Evolutionary conservation across 2,113 vertebrate species (phyloP), one percentile per base, ranked within the genome.

Genomic region (Leuciscus idus): DNA sequence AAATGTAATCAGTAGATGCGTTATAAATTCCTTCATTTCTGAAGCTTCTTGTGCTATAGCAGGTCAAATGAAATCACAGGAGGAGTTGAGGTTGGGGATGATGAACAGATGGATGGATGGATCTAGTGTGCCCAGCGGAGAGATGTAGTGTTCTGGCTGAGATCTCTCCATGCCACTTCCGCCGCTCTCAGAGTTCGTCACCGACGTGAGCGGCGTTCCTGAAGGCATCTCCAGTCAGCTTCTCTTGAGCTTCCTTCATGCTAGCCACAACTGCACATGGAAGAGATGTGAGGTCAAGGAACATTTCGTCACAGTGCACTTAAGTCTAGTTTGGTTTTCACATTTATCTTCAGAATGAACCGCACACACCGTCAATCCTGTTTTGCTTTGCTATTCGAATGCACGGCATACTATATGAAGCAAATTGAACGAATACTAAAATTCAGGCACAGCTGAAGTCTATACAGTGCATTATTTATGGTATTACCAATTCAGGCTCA

Each of bases 221-320:
- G 93, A 96, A 97, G 90, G 95, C 92, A 80, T 98, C 97, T 0
- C 98, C 98, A 0, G 98, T 99, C 89, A 99, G 94, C 91, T 95
- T 97, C 89, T 97, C 96, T 93, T 99, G 96, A 66, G 97, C 98
- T 92, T 98, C 96, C 92, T 97, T 98, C 98, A 99, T 99, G 7
- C 96, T 95, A 1, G 96, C 93, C 86, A 98, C 91, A 68, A 99
- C 98, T 99, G 93, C 26, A 92, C 91, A 90, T 6, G 52, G 30
- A 1, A 52, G 26, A 50, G 17, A 33, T 1, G 12, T 48, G 3
- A 4, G 52, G 57, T 43, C 77, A 46, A 48, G 28, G 13, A 23
- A 39, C 68, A 23, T 39, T 33, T 36, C 4, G 0, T 72, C 68
- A 72, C 33, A 39, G 2, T 39, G 68, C 9, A 21, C 17, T 9